phyloP scores from a whole-genome alignment of 2,113 vertebrate species.

The Ornithorhynchus anatinus region DNA sequence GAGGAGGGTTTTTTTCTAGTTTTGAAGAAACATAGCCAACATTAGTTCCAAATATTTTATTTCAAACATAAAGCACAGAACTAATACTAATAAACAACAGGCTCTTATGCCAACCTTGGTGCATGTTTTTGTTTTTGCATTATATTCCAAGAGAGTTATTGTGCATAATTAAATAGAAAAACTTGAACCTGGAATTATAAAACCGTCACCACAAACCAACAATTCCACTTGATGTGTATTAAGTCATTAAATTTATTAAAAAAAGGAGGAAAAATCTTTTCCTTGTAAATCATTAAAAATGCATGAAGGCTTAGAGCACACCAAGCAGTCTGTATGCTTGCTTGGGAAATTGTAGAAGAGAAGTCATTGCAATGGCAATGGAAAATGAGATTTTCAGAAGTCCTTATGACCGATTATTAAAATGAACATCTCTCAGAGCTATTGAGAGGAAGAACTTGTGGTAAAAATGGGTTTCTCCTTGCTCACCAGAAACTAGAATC shows the following conservation, averaged over 20 bases:
- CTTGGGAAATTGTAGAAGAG: conserved; percentile 37
- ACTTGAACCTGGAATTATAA: conserved; percentile 80
- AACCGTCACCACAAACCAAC: conserved; percentile 75
- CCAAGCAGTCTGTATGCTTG: conserved; percentile 66
- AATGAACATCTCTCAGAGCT: conserved; percentile 21
- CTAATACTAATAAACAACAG: conserved; percentile 74
- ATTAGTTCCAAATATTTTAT: conserved; percentile 77
- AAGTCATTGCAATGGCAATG: conserved; percentile 25
- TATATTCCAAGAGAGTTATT: conserved; percentile 76
- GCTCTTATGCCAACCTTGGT: conserved; percentile 67
- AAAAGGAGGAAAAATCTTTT: conserved; percentile 53
- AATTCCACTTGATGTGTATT: conserved; percentile 74
- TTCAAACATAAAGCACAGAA: conserved; percentile 73
- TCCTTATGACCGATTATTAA: conserved; percentile 8
- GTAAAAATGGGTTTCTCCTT: background rate
- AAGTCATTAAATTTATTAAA: conserved; percentile 69
- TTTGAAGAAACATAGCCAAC: conserved; percentile 64
- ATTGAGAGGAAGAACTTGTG: conserved; percentile 7
- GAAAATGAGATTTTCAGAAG: conserved; percentile 41
- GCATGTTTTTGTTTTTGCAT: conserved; percentile 77
- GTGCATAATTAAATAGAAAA: conserved; percentile 79
- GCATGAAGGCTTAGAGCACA: conserved; percentile 68
- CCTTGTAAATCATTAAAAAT: conserved; percentile 82
- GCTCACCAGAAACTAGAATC: no score
- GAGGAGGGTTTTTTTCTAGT: conserved; percentile 52